Evolutionary conservation across 2,888 invertebrate species (phyloP).

Genomic region (Agrotis clavis): DNA sequence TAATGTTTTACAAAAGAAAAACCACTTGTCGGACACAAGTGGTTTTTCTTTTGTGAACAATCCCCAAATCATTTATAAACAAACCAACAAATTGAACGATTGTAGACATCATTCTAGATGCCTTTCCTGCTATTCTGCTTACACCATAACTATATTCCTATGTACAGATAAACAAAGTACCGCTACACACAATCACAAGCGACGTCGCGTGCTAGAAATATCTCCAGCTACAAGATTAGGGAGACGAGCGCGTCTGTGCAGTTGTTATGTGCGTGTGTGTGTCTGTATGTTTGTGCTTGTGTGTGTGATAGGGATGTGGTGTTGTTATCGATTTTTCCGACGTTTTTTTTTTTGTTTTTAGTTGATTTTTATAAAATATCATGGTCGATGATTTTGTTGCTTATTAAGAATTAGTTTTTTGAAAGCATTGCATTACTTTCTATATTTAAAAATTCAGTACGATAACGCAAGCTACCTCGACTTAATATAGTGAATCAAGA

Average conservation of each 20-base stretch:
- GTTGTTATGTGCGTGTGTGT: slow-evolving; percentile 62
- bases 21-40: too few relatives aligned
- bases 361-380: background rate
- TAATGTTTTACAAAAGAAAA: too few relatives aligned
- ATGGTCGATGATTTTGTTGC: too few relatives aligned
- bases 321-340: slow-evolving; percentile 40
- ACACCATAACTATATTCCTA: background rate
- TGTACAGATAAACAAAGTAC: slow-evolving; percentile 42
- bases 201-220: slow-evolving; percentile 47
- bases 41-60: too few relatives aligned
- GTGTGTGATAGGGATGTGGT: slow-evolving; percentile 43
- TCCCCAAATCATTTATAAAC: too few relatives aligned
- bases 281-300: slow-evolving; percentile 36
- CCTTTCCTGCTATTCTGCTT: slow-evolving; percentile 6
- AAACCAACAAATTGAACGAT: background rate
- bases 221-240: slow-evolving; percentile 63
- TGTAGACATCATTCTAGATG: background rate
- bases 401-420: too few relatives aligned
- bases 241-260: slow-evolving; percentile 46
- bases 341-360: background rate
- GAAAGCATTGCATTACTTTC: background rate
- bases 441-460: background rate
- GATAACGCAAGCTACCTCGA: background rate
- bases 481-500: background rate
- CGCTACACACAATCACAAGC: slow-evolving; percentile 34